Conservation (phyloP, 2,888 invertebrate species). For the Blastobasis adustella region DNA sequence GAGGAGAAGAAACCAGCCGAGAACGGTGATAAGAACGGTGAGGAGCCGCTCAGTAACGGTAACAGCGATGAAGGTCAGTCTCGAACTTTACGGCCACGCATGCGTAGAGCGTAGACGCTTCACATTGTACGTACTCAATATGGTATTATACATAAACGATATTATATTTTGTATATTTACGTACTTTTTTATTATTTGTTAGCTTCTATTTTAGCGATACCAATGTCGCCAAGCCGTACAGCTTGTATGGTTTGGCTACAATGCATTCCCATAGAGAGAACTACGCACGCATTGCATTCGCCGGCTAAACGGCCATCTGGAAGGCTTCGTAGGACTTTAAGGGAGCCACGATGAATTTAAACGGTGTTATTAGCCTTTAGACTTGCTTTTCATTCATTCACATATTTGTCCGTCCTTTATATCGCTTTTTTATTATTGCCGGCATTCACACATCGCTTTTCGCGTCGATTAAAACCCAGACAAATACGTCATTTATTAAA, state of each 20-base stretch:
- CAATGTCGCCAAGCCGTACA: neutral
- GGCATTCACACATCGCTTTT: neutral
- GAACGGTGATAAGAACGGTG: slow-evolving; percentile 67
- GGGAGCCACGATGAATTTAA: slow-evolving; percentile 5
- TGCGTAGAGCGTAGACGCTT: slow-evolving; percentile 54
- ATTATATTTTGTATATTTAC: neutral
- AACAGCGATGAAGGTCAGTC: slow-evolving; percentile 73
- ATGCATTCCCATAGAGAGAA: slow-evolving; percentile 19
- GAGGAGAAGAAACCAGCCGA: slow-evolving; percentile 66
- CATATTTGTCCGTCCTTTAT: neutral
- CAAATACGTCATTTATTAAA: too few species aligned
- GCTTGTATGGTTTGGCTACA: neutral
- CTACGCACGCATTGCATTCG: slow-evolving; percentile 52
- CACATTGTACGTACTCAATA: slow-evolving; percentile 23
- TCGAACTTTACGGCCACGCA: slow-evolving; percentile 53
- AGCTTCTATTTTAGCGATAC: slow-evolving; percentile 23
- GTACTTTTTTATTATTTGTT: slow-evolving; percentile 19
- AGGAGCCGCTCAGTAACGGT: slow-evolving; percentile 70
- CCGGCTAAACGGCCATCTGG: slow-evolving; percentile 46
- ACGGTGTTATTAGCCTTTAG: slow-evolving; percentile 38
- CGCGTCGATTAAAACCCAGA: too few species aligned
- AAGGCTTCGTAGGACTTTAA: slow-evolving; percentile 13
- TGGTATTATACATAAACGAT: neutral
- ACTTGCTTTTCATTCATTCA: slow-evolving; percentile 22
- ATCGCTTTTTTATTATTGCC: neutral